Percentiles rank a stretch among this genome's conserved stretches.
These are phyloP conservation scores for Baryphthengus martii DNA, from an alignment of 2,113 vertebrate species.

Conservation along the genomic window DNA sequence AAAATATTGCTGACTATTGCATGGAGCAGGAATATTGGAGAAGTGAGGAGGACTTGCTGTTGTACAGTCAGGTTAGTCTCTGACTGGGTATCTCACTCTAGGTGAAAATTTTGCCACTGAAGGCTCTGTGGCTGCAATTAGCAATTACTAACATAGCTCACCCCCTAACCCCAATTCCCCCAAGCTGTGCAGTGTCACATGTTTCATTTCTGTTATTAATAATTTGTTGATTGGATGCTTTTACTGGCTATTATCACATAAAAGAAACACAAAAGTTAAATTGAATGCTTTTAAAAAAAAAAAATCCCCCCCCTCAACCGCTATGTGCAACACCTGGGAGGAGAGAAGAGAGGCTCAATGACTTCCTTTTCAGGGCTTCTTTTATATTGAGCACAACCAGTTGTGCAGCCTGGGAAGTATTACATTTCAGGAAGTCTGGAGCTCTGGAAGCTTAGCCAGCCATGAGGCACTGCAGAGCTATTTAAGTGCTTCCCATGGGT, in stretches of 20 bases:
- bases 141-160: neutral
- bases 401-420: conserved; percentile 1
- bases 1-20: neutral
- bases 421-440: neutral
- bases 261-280: neutral
- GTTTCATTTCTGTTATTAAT: neutral
- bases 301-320: neutral
- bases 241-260: neutral
- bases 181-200: neutral
- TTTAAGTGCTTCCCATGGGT: neutral
- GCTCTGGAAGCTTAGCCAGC: neutral
- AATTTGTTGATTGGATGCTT: neutral
- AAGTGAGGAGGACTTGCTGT: neutral
- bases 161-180: fast-evolving
- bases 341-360: neutral
- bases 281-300: neutral
- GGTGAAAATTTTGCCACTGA: neutral
- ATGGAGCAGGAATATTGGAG: neutral
- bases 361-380: neutral
- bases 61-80: neutral
- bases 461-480: neutral
- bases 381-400: neutral
- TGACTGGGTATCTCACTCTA: neutral
- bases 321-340: neutral
- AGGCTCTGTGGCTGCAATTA: neutral